phyloP scores from a whole-genome alignment of 2,888 invertebrate genomes.

The Ichneumon xanthorius region DNA sequence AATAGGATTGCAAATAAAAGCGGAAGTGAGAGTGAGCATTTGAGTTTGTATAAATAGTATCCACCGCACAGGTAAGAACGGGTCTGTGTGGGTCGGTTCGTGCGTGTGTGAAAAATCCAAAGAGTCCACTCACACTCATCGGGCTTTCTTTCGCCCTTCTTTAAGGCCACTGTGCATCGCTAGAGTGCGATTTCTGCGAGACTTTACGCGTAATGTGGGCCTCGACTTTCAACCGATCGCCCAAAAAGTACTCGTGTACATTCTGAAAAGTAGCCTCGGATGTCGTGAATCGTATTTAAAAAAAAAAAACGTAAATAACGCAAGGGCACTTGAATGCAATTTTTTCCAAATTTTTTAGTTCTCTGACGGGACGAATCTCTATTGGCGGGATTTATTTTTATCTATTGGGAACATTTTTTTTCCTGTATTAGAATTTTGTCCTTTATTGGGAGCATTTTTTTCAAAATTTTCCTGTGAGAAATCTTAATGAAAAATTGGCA shows the following conservation, averaged over 20 bases:
- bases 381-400: too few species aligned
- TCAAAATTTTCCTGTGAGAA: neutral
- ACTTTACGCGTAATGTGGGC: neutral
- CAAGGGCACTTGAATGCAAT: neutral
- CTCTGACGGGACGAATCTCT: neutral
- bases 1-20: conserved; percentile 29
- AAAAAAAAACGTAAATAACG: too few species aligned
- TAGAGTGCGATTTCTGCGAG: neutral
- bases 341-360: neutral
- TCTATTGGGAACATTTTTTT: neutral
- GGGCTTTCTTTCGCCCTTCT: neutral
- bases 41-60: conserved; percentile 25
- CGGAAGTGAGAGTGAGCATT: conserved; percentile 40
- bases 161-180: neutral
- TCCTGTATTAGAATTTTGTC: too few species aligned
- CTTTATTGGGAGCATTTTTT: neutral
- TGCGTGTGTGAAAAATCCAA: conserved; percentile 1
- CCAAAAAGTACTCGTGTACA: neutral
- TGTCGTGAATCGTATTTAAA: neutral
- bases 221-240: neutral
- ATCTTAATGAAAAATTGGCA: neutral
- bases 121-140: neutral
- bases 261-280: neutral
- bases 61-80: neutral
- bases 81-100: neutral